These are phyloP conservation scores for Orestias chungarensis DNA, from an alignment of 2,797 vertebrate genomes.

Conservation along the genomic window DNA sequence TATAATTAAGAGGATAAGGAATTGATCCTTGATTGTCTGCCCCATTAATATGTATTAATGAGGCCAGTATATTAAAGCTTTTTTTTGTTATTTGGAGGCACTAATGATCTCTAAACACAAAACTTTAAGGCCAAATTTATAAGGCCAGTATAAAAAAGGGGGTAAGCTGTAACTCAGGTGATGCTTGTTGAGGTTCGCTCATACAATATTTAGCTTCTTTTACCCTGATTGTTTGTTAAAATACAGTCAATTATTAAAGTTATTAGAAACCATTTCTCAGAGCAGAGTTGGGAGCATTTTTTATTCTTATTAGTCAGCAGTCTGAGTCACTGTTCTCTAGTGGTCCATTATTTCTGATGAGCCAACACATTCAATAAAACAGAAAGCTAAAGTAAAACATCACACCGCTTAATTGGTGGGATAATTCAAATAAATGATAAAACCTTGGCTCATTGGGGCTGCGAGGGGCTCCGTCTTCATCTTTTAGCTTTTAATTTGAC, in stretches of 20 bases:
- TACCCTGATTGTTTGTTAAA: conserved; percentile 35
- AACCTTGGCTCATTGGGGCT: conserved; percentile 43
- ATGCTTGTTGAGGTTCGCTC: background rate
- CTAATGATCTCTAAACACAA: conserved; percentile 78
- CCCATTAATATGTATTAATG: conserved; percentile 77
- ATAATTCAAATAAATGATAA: conserved; percentile 77
- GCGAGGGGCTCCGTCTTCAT: conserved; percentile 45
- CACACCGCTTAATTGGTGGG: conserved; percentile 62
- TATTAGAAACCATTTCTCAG: conserved; percentile 40
- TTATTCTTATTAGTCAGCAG: conserved; percentile 50
- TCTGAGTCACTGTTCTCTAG: conserved; percentile 63
- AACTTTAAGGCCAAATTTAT: conserved; percentile 58
- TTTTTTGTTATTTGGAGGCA: conserved; percentile 62
- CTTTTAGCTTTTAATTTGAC: conserved; percentile 70
- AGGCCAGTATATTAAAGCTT: conserved; percentile 72
- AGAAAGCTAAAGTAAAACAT: conserved; percentile 70
- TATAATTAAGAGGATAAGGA: conserved; percentile 77
- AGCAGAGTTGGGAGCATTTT: conserved; percentile 27
- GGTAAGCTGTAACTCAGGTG: background rate
- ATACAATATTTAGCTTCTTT: background rate
- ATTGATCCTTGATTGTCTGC: conserved; percentile 76
- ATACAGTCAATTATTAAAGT: conserved; percentile 51
- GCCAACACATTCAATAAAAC: conserved; percentile 70
- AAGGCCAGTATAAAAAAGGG: conserved; percentile 29
- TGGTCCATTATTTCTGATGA: conserved; percentile 76